Evolutionary conservation across 2,113 vertebrate genomes (phyloP), one percentile per base, ranked within the genome.

Genomic region (rabbit (Oryctolagus cuniculus)): DNA sequence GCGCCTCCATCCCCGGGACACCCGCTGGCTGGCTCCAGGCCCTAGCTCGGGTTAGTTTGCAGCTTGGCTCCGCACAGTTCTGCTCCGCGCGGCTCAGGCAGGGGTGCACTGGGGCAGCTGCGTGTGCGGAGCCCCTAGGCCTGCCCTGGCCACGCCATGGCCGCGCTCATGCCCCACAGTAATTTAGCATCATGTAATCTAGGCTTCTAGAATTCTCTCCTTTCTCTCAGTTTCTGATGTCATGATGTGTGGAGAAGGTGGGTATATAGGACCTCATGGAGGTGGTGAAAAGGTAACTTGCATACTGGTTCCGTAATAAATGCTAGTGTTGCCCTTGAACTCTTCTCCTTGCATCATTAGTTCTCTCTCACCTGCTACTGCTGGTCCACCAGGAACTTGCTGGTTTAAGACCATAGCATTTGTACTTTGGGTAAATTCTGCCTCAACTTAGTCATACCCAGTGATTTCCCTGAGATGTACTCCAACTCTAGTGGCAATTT

Each of bases 241-340:
- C 10, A 61, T 55, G 25, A 16, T 3, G 5, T 11, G 24, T 27
- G 3, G 27, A 3, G 34, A 63, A 92, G 27, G 17, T 55, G 55
- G 9, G 12, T 8, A 49, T 69, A 0, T 1, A 61, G 13, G 6
- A 34, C 4, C 0, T 38, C 10, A 10, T 34, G 10, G 4, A 4
- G 5, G 0, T 61, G 1, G 49, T 12, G 53, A 51, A 58, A 51
- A 27, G 13, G 9, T n/a, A 31, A 16, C 17, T 24, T 69, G 2
- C 15, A 7, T 10, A 34, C 36, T 75, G 27, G 1, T 31, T 53
- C 2, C 1, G 12, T 22, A 84, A 17, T 67, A 83, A 24, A 53
- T 63, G 2, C 5, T 22, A 24, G 10, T 29, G 61, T 12, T 44
- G 1, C 36, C 11, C 4, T 38, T 74, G 17, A 84, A 69, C 29